Evolutionary conservation across 1,140 invertebrate genomes (phyloP).

Genomic region (Drosophila malerkotliana): DNA sequence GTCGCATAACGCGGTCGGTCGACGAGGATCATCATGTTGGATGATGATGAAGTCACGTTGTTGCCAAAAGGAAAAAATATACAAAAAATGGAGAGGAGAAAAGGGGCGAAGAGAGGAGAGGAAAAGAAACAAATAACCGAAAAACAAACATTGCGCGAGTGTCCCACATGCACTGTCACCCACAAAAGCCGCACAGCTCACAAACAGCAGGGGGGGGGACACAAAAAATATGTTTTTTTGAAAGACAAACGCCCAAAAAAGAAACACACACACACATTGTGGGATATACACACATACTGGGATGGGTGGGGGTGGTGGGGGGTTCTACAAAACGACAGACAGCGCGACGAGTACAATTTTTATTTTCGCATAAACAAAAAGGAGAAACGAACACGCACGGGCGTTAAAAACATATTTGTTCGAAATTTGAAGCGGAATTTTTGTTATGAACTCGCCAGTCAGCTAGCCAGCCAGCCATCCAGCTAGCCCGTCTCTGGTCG

Average conservation of each 20-base stretch:
- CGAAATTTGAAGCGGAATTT: conserved; percentile 64
- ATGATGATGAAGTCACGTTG: conserved; percentile 63
- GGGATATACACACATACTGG: too few relatives aligned
- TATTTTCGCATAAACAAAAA: conserved; percentile 49
- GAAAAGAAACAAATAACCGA: conserved; percentile 24
- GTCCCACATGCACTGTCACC: conserved; percentile 59
- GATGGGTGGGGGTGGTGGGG: not conserved
- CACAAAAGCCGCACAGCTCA: conserved; percentile 25
- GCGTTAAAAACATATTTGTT: conserved; percentile 52
- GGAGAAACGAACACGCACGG: conserved; percentile 25
- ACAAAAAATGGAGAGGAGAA: not conserved
- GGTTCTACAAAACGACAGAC: conserved; percentile 7
- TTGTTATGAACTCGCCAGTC: conserved; percentile 6
- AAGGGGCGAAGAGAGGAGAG: not conserved
- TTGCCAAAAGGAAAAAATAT: conserved; percentile 47
- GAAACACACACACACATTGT: not conserved
- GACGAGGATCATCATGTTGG: conserved; percentile 34
- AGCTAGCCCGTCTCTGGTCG: conserved; percentile 12
- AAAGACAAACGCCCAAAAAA: not conserved
- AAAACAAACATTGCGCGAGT: conserved; percentile 45
- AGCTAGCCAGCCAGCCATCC: not conserved
- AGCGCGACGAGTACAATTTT: conserved; percentile 40
- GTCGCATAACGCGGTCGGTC: conserved; percentile 42
- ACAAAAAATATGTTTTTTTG: not conserved
- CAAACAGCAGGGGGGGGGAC: conserved; percentile 1